phyloP scores from a whole-genome alignment of 2,888 invertebrate species.

The Apotomis betuletana region DNA sequence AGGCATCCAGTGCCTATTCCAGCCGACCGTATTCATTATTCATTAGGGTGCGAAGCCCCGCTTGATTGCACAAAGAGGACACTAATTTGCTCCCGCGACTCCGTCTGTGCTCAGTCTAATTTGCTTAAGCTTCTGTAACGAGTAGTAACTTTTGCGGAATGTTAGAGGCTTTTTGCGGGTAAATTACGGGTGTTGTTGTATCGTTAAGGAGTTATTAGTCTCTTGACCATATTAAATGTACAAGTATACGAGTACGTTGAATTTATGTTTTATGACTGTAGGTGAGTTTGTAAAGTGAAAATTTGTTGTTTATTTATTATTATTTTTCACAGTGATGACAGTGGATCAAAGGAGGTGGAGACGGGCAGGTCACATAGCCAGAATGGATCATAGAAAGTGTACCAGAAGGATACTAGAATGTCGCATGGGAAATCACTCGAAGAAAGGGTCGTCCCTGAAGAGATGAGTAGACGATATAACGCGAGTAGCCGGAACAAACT shows the following conservation, averaged over 20 bases:
- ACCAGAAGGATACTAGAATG: no score
- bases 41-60: conserved; percentile 79
- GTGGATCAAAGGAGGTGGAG: no score
- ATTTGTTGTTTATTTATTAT: no score
- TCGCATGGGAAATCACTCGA: no score
- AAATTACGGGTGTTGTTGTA: conserved; percentile 14
- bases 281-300: no score
- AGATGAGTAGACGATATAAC: no score
- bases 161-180: conserved; percentile 30
- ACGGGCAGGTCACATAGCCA: no score
- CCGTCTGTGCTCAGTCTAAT: conserved; percentile 67
- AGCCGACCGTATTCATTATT: conserved; percentile 79
- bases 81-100: conserved; percentile 78
- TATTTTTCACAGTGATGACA: no score
- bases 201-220: conserved; percentile 15
- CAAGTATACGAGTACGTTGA: background rate
- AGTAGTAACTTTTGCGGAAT: conserved; percentile 53
- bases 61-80: conserved; percentile 84
- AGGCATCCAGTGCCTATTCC: conserved; percentile 45
- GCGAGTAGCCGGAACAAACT: no score
- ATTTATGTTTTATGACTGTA: background rate
- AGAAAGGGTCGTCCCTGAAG: no score
- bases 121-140: conserved; percentile 67
- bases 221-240: conserved; percentile 7
- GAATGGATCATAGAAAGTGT: no score